Percentiles rank a stretch among this genome's conserved stretches.
These are phyloP conservation scores for Portevinia maculata DNA, from an alignment of 2,888 invertebrate genomes.

Conservation along the genomic window DNA sequence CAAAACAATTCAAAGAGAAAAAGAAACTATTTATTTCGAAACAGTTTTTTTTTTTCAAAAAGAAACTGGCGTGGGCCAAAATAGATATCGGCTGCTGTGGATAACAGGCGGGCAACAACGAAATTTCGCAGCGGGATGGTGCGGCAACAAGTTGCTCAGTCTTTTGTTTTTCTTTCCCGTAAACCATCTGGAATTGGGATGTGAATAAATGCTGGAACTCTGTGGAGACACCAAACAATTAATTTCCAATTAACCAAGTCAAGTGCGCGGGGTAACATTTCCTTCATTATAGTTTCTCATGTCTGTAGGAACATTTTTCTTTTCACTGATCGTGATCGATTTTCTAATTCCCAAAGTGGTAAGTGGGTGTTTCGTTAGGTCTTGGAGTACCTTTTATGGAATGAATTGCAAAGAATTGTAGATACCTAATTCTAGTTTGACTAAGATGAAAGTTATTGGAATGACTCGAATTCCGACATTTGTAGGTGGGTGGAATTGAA, in stretches of 20 bases:
- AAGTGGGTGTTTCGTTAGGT: conserved; percentile 36
- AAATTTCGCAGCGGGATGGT: conserved; percentile 50
- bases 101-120: conserved; percentile 44
- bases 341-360: conserved; percentile 1
- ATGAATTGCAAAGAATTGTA: neutral
- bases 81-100: conserved; percentile 53
- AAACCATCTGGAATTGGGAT: conserved; percentile 33
- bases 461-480: conserved; percentile 28
- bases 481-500: neutral
- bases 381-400: conserved; percentile 35
- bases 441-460: conserved; percentile 19
- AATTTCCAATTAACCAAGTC: conserved; percentile 57
- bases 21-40: conserved; percentile 34
- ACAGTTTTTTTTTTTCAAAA: conserved; percentile 5
- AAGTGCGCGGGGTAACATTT: conserved; percentile 27
- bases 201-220: conserved; percentile 26
- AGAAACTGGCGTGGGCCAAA: conserved; percentile 55
- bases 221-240: conserved; percentile 53
- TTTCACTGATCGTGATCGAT: conserved; percentile 44
- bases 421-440: conserved; percentile 23
- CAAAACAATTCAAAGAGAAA: neutral
- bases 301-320: conserved; percentile 8
- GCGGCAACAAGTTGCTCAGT: conserved; percentile 23
- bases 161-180: conserved; percentile 13
- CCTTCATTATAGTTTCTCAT: neutral